Conservation (phyloP, 2,797 vertebrate species). For the Enteromius treurensis region DNA sequence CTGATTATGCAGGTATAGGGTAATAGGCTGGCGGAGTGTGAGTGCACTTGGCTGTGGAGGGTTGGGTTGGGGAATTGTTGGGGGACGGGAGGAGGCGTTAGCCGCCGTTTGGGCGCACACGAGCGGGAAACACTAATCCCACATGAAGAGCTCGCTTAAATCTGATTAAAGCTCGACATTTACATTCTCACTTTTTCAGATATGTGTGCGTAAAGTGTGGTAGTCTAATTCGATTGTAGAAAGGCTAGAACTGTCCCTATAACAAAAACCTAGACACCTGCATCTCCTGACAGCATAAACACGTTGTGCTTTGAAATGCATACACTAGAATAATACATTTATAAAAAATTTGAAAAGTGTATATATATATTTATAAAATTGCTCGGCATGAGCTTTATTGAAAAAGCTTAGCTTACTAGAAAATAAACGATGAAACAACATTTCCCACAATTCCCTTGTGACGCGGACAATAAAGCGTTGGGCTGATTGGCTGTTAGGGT, state of each 20-base stretch:
- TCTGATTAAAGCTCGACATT: neutral
- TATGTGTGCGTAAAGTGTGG: neutral
- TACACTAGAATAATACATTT: neutral
- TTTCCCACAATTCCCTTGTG: conserved; percentile 64
- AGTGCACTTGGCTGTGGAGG: conserved; percentile 65
- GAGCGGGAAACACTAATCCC: conserved; percentile 81
- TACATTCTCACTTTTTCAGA: neutral
- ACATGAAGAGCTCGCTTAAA: conserved; percentile 58
- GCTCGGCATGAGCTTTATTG: neutral
- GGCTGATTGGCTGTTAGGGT: conserved; percentile 66
- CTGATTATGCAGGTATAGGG: conserved; percentile 68
- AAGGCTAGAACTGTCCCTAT: neutral
- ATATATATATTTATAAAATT: neutral
- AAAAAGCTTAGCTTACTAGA: neutral
- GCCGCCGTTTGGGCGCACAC: conserved; percentile 80
- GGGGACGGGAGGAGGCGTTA: conserved; percentile 73
- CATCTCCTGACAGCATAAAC: neutral
- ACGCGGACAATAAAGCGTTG: neutral
- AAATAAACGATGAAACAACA: conserved; percentile 58
- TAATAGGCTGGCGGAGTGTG: conserved; percentile 67
- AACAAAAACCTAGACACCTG: neutral
- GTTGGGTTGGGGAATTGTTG: conserved; percentile 64
- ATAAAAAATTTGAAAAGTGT: fast-evolving
- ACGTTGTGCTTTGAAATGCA: neutral
- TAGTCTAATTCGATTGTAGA: neutral